A percentile compares a stretch with the other conserved stretches of the same genome.
phyloP scores from a whole-genome alignment of 2,888 invertebrate genomes.

The Melanostoma mellinum region DNA sequence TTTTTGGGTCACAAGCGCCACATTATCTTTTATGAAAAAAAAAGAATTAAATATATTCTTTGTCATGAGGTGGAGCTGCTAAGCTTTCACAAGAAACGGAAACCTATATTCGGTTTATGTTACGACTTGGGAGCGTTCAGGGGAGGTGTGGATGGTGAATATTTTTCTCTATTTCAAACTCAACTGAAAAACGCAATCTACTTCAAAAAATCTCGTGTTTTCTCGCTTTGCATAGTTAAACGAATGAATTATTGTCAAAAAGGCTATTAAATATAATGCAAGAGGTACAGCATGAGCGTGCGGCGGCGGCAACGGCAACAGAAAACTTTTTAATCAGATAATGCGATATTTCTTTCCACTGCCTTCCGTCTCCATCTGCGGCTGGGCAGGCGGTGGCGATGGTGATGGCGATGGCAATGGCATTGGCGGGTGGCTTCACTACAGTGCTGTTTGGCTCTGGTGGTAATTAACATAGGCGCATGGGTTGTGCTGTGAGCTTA shows the following conservation, averaged over 20 bases:
- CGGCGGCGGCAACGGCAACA: constrained; percentile 34
- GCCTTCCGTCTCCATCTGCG: constrained; percentile 25
- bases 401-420: not conserved
- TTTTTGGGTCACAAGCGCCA: constrained; percentile 18
- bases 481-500: constrained; percentile 53
- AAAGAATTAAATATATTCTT: not conserved
- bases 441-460: constrained; percentile 4
- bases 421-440: constrained; percentile 10
- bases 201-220: constrained; percentile 45
- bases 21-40: not conserved
- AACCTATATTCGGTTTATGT: constrained; percentile 23
- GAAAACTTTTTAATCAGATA: constrained; percentile 61
- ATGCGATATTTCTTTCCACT: constrained; percentile 57
- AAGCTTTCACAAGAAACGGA: constrained; percentile 20
- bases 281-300: constrained; percentile 41
- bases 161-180: constrained; percentile 17
- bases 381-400: not conserved
- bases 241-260: constrained; percentile 65
- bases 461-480: constrained; percentile 73
- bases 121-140: not conserved
- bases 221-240: constrained; percentile 60
- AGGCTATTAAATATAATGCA: constrained; percentile 58
- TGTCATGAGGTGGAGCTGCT: not conserved
- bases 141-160: constrained; percentile 1
- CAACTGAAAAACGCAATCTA: constrained; percentile 42